phyloP scores from a whole-genome alignment of 2,888 invertebrate genomes.

The Siphonodentalium dalli region DNA sequence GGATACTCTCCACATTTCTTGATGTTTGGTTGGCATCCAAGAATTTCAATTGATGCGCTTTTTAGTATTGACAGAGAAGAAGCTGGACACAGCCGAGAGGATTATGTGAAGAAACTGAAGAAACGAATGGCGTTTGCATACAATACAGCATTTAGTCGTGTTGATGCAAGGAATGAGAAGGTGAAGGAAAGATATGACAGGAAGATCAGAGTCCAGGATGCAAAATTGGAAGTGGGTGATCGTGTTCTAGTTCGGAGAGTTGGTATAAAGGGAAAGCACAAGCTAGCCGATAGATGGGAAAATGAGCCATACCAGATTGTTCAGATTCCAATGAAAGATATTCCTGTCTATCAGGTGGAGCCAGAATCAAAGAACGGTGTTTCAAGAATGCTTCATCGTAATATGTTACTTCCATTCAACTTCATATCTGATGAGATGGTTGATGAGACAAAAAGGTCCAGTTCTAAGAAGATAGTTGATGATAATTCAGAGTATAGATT shows the following conservation, averaged over 20 bases:
- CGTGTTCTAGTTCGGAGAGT: not conserved
- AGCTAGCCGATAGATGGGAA: not conserved
- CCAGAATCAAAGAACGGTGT: too few species aligned
- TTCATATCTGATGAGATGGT: too few species aligned
- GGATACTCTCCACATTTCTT: not conserved
- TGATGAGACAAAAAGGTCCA: too few species aligned
- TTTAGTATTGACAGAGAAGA: not conserved
- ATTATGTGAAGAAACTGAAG: not conserved
- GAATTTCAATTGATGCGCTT: not conserved
- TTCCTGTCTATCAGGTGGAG: too few species aligned
- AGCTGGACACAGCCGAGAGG: not conserved
- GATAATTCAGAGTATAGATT: too few species aligned
- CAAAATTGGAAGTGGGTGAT: not conserved
- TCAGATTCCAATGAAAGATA: too few species aligned
- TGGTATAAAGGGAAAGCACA: not conserved
- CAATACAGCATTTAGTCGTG: not conserved
- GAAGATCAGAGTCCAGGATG: not conserved
- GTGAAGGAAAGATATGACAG: not conserved
- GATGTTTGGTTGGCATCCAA: conserved; percentile 1
- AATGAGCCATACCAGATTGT: too few species aligned
- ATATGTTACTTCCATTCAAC: too few species aligned
- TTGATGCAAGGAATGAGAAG: not conserved
- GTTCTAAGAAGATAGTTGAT: too few species aligned
- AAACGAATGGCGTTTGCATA: not conserved
- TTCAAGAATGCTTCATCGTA: too few species aligned